A percentile compares a stretch with the other conserved stretches of the same genome.
phyloP scores from a whole-genome alignment of 2,797 vertebrate genomes.

The Amblyraja radiata region DNA sequence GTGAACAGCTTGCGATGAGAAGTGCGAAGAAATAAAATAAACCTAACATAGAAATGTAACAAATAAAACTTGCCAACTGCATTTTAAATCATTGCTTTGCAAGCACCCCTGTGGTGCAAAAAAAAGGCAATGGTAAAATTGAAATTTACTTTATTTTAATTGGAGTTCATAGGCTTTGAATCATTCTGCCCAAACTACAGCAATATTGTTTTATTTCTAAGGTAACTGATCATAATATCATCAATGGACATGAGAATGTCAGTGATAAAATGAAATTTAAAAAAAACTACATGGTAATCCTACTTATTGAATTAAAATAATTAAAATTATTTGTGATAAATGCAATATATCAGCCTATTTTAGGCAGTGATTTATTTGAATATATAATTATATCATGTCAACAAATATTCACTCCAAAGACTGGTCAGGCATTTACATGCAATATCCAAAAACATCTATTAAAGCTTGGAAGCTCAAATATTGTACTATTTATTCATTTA shows the following conservation, averaged over 20 bases:
- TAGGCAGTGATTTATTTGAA: neutral
- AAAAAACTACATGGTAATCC: neutral
- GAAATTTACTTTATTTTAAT: neutral
- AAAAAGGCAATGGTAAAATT: constrained; percentile 2
- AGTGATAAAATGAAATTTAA: neutral
- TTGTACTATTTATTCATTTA: neutral
- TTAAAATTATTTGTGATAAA: neutral
- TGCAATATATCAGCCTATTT: neutral
- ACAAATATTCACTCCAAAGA: neutral
- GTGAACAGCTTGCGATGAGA: neutral
- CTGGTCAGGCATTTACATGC: neutral
- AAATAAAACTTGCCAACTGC: constrained; percentile 6
- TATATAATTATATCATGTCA: neutral
- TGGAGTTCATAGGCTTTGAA: neutral
- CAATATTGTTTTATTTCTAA: neutral
- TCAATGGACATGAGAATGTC: neutral
- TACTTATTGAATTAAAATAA: neutral
- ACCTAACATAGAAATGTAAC: neutral
- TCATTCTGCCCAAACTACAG: neutral
- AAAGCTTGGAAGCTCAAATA: neutral
- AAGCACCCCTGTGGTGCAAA: neutral
- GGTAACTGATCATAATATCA: neutral
- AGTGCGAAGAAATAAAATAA: constrained; percentile 9
- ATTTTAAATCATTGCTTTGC: neutral
- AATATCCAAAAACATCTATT: neutral